Percentiles rank a stretch among this genome's conserved stretches.
Conservation (phyloP, 2,888 invertebrate genomes). For the Tetragonisca angustula region DNA sequence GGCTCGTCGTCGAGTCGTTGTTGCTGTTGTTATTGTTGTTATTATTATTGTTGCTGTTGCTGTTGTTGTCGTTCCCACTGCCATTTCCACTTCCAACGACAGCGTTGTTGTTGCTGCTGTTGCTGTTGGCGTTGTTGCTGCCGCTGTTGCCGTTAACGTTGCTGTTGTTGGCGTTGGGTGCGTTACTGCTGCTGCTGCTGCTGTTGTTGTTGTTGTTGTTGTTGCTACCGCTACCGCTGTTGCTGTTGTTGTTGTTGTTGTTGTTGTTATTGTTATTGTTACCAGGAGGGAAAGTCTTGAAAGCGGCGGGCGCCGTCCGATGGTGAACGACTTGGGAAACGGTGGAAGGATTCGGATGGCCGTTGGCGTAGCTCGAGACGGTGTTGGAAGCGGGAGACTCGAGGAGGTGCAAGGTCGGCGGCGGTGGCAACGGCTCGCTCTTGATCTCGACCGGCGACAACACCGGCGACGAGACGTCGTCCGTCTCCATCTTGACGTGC, state of each 20-base stretch:
- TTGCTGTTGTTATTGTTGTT: conserved; percentile 72
- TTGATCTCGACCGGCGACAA: conserved; percentile 93
- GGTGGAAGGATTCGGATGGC: conserved; percentile 79
- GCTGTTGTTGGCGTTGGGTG: conserved; percentile 56
- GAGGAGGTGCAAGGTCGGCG: conserved; percentile 86
- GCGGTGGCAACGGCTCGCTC: conserved; percentile 87
- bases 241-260: conserved; percentile 57
- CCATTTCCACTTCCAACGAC: conserved; percentile 8
- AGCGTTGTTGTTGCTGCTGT: conserved; percentile 64
- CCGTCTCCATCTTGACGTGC: conserved; percentile 92
- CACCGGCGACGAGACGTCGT: conserved; percentile 89
- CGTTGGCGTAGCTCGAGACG: conserved; percentile 83
- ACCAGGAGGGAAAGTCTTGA: conserved; percentile 76
- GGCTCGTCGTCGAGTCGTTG: conserved; percentile 71
- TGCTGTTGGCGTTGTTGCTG: conserved; percentile 55
- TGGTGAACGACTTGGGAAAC: conserved; percentile 73
- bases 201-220: conserved; percentile 62
- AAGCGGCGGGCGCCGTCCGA: conserved; percentile 69
- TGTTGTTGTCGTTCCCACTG: conserved; percentile 60
- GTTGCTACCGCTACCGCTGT: conserved; percentile 57
- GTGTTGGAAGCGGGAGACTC: conserved; percentile 84
- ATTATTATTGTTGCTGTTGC: conserved; percentile 58
- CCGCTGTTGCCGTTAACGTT: conserved; percentile 65
- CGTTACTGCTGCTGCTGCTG: conserved; percentile 62
- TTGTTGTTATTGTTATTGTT: conserved; percentile 69